A percentile compares a stretch with the other conserved stretches of the same genome.
Conservation (phyloP, 2,888 invertebrate species). For the Ichneumon xanthorius region DNA sequence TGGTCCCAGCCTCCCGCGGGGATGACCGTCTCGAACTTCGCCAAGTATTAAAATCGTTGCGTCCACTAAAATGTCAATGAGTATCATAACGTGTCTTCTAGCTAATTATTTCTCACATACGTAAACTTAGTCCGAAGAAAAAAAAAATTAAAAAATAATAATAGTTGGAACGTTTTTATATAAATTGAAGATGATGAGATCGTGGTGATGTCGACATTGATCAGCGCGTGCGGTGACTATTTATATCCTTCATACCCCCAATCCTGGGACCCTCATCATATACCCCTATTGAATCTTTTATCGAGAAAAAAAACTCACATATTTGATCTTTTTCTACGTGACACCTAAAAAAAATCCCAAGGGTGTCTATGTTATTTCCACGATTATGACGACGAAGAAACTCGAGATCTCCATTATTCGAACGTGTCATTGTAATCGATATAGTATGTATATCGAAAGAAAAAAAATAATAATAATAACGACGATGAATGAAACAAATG, state of each 20-base stretch:
- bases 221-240: constrained; percentile 12
- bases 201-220: constrained; percentile 43
- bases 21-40: constrained; percentile 53
- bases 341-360: neutral
- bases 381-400: constrained; percentile 32
- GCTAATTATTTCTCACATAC: constrained; percentile 35
- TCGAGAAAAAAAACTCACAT: constrained; percentile 11
- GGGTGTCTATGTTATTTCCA: constrained; percentile 3
- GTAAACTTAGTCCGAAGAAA: constrained; percentile 16
- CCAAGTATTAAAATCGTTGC: constrained; percentile 65
- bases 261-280: constrained; percentile 23
- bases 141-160: constrained; percentile 17
- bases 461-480: neutral
- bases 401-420: constrained; percentile 1
- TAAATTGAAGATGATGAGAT: constrained; percentile 18
- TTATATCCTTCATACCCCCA: constrained; percentile 31
- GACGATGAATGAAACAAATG: constrained; percentile 15
- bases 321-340: constrained; percentile 42
- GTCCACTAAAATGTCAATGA: constrained; percentile 64
- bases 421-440: constrained; percentile 43
- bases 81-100: constrained; percentile 62
- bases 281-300: constrained; percentile 23
- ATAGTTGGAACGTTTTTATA: constrained; percentile 28
- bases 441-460: constrained; percentile 8
- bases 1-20: constrained; percentile 76